These are phyloP conservation scores for Lepus timidus DNA, from an alignment of 2,113 vertebrate species.

Conservation along the genomic window DNA sequence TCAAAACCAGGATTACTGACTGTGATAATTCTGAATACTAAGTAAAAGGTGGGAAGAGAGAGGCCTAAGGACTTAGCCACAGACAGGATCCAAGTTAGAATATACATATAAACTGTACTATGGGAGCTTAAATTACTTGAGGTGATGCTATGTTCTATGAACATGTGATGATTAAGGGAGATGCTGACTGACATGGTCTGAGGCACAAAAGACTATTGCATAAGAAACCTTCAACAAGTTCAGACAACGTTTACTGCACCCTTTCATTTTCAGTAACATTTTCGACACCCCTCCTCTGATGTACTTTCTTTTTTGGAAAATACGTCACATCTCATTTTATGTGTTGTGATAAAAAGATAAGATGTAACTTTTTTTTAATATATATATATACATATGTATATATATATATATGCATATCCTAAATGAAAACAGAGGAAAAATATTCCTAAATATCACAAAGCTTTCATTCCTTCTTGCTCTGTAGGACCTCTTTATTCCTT, in stretches of 20 bases:
- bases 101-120: not conserved
- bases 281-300: not conserved
- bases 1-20: not conserved
- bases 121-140: not conserved
- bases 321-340: not conserved
- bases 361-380: not conserved
- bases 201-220: not conserved
- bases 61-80: not conserved
- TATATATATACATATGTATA: too few species aligned
- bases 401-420: not conserved
- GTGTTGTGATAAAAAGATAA: not conserved
- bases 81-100: not conserved
- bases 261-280: not conserved
- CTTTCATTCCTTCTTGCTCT: not conserved
- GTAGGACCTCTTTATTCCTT: not conserved
- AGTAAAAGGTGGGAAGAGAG: not conserved
- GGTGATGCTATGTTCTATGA: not conserved
- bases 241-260: not conserved
- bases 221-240: not conserved
- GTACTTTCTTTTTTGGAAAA: not conserved
- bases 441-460: not conserved
- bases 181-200: not conserved
- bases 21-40: not conserved
- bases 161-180: not conserved
- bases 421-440: not conserved